Evolutionary conservation across 2,113 vertebrate genomes (phyloP), one percentile per base, ranked within the genome.

Genomic region (Callospermophilus lateralis): DNA sequence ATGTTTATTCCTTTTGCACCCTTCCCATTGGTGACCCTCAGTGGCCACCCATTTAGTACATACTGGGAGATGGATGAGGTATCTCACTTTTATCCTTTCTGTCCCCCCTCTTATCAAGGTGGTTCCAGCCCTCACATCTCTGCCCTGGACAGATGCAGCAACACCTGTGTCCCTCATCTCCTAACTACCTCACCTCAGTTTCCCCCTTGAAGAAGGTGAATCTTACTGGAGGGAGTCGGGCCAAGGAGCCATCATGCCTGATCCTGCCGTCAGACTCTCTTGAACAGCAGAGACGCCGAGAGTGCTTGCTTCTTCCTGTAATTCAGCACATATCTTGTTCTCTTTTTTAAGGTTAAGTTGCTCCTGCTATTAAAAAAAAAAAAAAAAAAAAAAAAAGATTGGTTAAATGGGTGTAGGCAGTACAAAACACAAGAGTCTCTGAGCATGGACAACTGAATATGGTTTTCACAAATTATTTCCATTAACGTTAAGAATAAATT

Each of bases 401-500:
- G 89, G 61, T 55, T 73, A 96, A 94, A 79, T 93, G 63, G 22
- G 19, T 85, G 16, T 61, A 89, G 42, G n/a, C 72, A 88, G 39
- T 28, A 51, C 30, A 17, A 88, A 95, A 70, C 8, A 1, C 28
- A 93, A 92, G 77, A 4, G 61, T 26, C 74, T 0, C 0, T 30
- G 76, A 67, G 30, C 58, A 58, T 1, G 10, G 84, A 83, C 30
- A 83, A 93, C 26, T 74, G n/a, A 83, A 96, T 90, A 81, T 72
- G 37, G n/a, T 77, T 94, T 95, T 85, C 30, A 39, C 81, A 94
- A 94, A 92, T 94, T 76, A 90, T 93, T 84, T 78, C 48, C 61
- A 96, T 92, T 93, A 92, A 86, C 19, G 10, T 88, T 96, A 90
- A 96, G 97, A 98, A 93, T 89, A 95, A 98, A 90, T 97, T 97